phyloP scores from a whole-genome alignment of 2,113 vertebrate species.

The Bubo scandiacus region DNA sequence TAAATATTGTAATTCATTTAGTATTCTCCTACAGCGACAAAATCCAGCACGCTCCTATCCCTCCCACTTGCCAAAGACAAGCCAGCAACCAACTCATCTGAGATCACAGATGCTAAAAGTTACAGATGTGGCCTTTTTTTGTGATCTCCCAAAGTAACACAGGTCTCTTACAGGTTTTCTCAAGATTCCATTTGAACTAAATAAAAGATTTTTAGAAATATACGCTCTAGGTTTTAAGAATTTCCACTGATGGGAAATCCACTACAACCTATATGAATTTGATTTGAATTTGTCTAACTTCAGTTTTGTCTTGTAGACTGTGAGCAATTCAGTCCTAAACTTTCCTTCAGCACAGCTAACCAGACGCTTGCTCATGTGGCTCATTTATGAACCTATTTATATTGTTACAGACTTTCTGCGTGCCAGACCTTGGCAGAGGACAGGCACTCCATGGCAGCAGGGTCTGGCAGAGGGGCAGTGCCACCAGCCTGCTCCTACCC shows the following conservation, averaged over 20 bases:
- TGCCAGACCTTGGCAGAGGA: rapidly evolving
- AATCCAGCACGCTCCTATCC: neutral
- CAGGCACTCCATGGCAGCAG: rapidly evolving
- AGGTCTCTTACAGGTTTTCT: neutral
- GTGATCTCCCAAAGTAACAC: neutral
- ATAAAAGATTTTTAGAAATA: neutral
- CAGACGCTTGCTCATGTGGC: neutral
- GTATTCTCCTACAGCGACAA: neutral
- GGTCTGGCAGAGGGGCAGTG: neutral
- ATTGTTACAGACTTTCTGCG: neutral
- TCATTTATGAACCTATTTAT: neutral
- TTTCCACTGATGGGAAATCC: neutral
- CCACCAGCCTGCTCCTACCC: neutral
- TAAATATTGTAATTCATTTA: neutral
- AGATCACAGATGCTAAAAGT: neutral
- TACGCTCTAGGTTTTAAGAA: neutral
- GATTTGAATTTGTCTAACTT: neutral
- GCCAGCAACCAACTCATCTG: neutral
- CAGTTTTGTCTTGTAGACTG: neutral
- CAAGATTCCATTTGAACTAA: neutral
- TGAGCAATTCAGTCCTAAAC: neutral
- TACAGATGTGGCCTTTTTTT: neutral
- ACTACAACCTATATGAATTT: neutral
- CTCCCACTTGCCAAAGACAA: neutral
- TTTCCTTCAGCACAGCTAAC: neutral